phyloP scores from a whole-genome alignment of 2,888 invertebrate genomes.

The Thereva unica region DNA sequence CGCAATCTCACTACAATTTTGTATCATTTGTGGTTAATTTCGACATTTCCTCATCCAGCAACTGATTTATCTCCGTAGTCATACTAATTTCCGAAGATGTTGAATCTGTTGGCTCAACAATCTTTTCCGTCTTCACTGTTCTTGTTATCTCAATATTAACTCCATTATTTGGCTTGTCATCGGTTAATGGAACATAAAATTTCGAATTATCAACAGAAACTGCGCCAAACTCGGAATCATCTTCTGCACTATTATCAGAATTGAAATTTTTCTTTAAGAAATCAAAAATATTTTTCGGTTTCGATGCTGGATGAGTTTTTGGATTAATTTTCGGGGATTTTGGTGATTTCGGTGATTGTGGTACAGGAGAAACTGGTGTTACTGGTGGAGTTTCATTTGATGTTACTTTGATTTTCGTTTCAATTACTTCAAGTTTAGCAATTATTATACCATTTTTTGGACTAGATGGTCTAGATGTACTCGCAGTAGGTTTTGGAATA shows the following conservation, averaged over 20 bases:
- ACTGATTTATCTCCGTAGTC: constrained; percentile 46
- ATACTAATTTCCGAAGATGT: constrained; percentile 48
- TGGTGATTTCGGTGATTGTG: neutral
- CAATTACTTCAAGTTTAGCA: constrained; percentile 53
- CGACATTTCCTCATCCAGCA: constrained; percentile 55
- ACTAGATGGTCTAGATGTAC: neutral
- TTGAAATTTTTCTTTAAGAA: constrained; percentile 57
- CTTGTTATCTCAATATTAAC: constrained; percentile 55
- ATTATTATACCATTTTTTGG: constrained; percentile 46
- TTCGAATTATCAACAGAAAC: constrained; percentile 52
- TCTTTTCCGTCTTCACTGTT: constrained; percentile 53
- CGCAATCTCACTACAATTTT: constrained; percentile 37
- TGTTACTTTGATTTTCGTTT: constrained; percentile 55
- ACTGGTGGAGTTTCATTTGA: constrained; percentile 49
- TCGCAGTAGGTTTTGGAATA: neutral
- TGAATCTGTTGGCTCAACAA: constrained; percentile 51
- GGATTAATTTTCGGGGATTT: constrained; percentile 37
- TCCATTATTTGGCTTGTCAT: constrained; percentile 45
- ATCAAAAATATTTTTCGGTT: constrained; percentile 58
- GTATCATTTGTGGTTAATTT: constrained; percentile 50
- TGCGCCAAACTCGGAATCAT: constrained; percentile 9
- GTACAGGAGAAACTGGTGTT: constrained; percentile 43
- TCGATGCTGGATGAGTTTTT: constrained; percentile 43
- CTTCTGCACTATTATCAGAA: constrained; percentile 45
- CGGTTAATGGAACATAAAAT: constrained; percentile 50